Evolutionary conservation across 2,888 invertebrate genomes (phyloP).

Genomic region (Boloria selene): DNA sequence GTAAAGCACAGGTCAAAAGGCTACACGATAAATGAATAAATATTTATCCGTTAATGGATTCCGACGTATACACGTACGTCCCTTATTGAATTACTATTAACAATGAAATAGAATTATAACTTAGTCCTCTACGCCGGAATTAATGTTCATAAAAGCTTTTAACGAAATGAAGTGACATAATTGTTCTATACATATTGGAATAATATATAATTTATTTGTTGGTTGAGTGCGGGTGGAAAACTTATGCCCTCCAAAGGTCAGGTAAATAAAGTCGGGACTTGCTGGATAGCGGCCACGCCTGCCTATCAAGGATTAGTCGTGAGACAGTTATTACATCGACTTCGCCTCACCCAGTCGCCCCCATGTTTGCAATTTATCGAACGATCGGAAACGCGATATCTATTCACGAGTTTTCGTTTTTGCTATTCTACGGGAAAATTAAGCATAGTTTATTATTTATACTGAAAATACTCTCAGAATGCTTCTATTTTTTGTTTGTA

Average conservation of each 20-base stretch:
- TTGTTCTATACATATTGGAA: background rate
- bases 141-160: slow-evolving; percentile 27
- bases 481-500: too few species aligned
- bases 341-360: slow-evolving; percentile 38
- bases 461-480: too few species aligned
- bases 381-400: slow-evolving; percentile 64
- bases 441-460: background rate
- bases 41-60: slow-evolving; percentile 69
- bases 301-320: slow-evolving; percentile 57
- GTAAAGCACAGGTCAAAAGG: slow-evolving; percentile 49
- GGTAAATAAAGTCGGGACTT: slow-evolving; percentile 49
- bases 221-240: slow-evolving; percentile 34
- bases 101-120: slow-evolving; percentile 12
- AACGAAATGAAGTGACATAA: slow-evolving; percentile 21
- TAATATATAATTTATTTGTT: slow-evolving; percentile 16
- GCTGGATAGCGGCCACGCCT: slow-evolving; percentile 42
- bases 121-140: background rate
- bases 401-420: slow-evolving; percentile 30
- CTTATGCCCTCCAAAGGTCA: slow-evolving; percentile 48
- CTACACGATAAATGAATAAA: slow-evolving; percentile 63
- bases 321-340: slow-evolving; percentile 58
- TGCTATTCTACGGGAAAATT: slow-evolving; percentile 7
- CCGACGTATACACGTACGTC: slow-evolving; percentile 52
- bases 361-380: slow-evolving; percentile 49
- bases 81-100: slow-evolving; percentile 33